Evolutionary conservation across 2,888 invertebrate species (phyloP).

Genomic region (Limnephilus marmoratus): DNA sequence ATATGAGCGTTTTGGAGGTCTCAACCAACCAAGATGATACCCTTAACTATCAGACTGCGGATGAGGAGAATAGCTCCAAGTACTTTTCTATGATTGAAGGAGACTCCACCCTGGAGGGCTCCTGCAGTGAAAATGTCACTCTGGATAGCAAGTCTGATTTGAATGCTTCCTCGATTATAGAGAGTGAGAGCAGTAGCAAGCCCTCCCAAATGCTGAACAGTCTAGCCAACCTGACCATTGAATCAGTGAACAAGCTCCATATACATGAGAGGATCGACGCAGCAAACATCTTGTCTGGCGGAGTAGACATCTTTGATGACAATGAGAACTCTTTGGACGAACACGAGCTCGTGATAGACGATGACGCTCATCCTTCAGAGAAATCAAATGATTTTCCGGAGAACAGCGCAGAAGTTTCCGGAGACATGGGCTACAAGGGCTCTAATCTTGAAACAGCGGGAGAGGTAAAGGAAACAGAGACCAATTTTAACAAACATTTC

Average conservation of each 20-base stretch:
- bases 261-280: constrained; percentile 76
- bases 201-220: constrained; percentile 39
- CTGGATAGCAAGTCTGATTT: constrained; percentile 44
- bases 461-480: neutral
- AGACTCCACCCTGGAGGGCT: constrained; percentile 69
- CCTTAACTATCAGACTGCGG: constrained; percentile 72
- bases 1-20: constrained; percentile 52
- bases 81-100: constrained; percentile 75
- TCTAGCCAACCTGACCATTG: constrained; percentile 64
- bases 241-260: constrained; percentile 72
- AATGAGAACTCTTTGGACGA: constrained; percentile 77
- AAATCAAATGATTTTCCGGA: constrained; percentile 56
- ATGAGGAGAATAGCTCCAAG: constrained; percentile 73
- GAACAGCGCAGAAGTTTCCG: constrained; percentile 41
- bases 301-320: constrained; percentile 76
- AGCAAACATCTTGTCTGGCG: constrained; percentile 75
- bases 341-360: constrained; percentile 76
- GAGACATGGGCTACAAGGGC: constrained; percentile 40
- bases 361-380: constrained; percentile 66
- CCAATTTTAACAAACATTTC: constrained; percentile 49
- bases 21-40: constrained; percentile 59
- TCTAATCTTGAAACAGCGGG: neutral
- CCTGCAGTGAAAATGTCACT: constrained; percentile 48
- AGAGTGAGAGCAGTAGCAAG: neutral
- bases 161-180: neutral